These are phyloP conservation scores for Peromyscus nudipes DNA, from an alignment of 2,797 vertebrate species.

Conservation along the genomic window DNA sequence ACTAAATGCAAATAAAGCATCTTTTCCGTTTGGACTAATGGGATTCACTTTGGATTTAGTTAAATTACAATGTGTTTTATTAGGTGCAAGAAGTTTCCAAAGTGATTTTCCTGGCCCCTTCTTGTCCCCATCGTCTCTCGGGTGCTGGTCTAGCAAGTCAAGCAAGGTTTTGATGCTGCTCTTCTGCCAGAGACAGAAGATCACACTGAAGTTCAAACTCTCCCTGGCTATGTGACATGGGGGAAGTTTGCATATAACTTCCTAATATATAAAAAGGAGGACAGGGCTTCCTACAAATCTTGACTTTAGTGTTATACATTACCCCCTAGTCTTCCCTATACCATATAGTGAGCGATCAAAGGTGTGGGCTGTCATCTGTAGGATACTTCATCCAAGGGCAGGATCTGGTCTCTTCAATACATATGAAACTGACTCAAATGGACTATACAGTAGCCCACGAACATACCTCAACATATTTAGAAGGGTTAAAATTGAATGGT, in stretches of 20 bases:
- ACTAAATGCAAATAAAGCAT: slow-evolving; percentile 79
- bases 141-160: slow-evolving; percentile 68
- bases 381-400: not conserved
- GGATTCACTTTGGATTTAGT: slow-evolving; percentile 71
- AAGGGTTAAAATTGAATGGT: slow-evolving; percentile 19
- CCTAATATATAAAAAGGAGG: no score
- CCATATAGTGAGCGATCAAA: not conserved
- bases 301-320: not conserved
- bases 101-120: slow-evolving; percentile 80
- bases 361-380: not conserved
- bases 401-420: not conserved
- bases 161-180: slow-evolving; percentile 68
- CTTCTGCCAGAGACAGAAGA: not conserved
- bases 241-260: not conserved
- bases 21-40: slow-evolving; percentile 74
- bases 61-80: slow-evolving; percentile 82
- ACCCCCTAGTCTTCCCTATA: not conserved
- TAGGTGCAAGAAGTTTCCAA: slow-evolving; percentile 75
- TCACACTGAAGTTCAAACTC: not conserved
- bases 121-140: slow-evolving; percentile 74
- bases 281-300: not conserved
- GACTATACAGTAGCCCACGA: not conserved
- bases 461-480: not conserved
- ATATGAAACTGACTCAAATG: not conserved
- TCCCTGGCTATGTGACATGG: not conserved